Conservation (phyloP, 1,140 invertebrate species). For the Mizuhopecten yessoensis region DNA sequence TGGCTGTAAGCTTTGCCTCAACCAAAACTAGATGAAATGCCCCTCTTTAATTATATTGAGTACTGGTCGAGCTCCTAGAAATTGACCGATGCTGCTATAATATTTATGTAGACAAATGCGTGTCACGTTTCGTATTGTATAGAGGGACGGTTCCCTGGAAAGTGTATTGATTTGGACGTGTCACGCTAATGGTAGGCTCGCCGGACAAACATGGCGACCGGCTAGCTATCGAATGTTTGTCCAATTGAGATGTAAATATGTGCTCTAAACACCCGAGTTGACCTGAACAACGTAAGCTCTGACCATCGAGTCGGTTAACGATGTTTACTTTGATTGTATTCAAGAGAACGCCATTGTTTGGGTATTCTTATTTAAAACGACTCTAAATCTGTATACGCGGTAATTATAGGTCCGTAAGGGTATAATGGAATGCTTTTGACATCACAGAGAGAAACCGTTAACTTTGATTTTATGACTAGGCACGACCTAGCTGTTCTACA, state of each 20-base stretch:
- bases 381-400: background rate
- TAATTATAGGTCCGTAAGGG: background rate
- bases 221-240: background rate
- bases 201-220: background rate
- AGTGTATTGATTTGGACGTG: background rate
- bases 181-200: background rate
- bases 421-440: constrained; percentile 8
- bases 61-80: too few species aligned
- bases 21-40: too few species aligned
- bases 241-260: background rate
- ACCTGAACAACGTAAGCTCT: background rate
- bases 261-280: background rate
- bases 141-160: too few species aligned
- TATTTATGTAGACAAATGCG: too few species aligned
- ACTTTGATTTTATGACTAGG: background rate
- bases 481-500: background rate
- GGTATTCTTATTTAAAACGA: background rate
- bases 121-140: too few species aligned
- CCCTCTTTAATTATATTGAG: too few species aligned
- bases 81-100: too few species aligned
- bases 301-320: background rate
- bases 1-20: too few species aligned
- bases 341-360: background rate
- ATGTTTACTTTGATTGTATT: background rate
- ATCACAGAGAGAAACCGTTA: background rate